Base-by-base conservation (phyloP, 1,140 invertebrate species). In the Heliothis subflexa region DNA sequence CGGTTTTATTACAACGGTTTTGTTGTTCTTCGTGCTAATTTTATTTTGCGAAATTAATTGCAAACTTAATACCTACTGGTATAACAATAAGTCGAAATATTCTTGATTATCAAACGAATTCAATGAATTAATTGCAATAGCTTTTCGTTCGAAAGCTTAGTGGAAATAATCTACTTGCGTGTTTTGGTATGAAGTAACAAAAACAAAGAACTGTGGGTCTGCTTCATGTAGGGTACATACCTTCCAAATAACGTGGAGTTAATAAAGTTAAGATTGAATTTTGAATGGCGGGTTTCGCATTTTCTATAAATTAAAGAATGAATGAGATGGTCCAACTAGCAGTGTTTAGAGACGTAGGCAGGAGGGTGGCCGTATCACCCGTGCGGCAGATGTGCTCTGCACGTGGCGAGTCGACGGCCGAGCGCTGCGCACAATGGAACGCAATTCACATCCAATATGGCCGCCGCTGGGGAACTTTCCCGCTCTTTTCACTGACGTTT, bases 301-400 rank as follows among this genome's bases (percentile, higher is more conserved):
- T 73, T 57, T 59, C 54, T 18, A 45, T 73, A 57, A 45, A 59
- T 59, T 73, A 18, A 21, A 64, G 16, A 64, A 9, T 50, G 73
- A 64, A 62, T 75, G 45, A 50, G 40, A 25, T 64, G 59, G 55
- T 16, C 14, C 64, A 76, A n/a, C 66, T 70, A 79, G 54, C 49
- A 16, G 52, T 61, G 66, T 18, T 52, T 82, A 45, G 45, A 75
- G 68, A 54, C 74, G 57, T 78, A 80, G 57, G 68, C 61, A 74
- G 78, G 66, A 91, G 90, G 91, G 89, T 92, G 91, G 62, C 86
- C 49, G 40, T 83, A 88, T 87, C 88, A 85, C 85, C 86, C 87
- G 90, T 75, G 62, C 86, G 91, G 91, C 92, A 94, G 92, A 94
- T 94, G 92, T 92, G 92, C 89, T 84, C 72, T 86, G 90, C 91